Evolutionary conservation across 1,140 invertebrate genomes (phyloP).

Genomic region (Ceratina australensis): DNA sequence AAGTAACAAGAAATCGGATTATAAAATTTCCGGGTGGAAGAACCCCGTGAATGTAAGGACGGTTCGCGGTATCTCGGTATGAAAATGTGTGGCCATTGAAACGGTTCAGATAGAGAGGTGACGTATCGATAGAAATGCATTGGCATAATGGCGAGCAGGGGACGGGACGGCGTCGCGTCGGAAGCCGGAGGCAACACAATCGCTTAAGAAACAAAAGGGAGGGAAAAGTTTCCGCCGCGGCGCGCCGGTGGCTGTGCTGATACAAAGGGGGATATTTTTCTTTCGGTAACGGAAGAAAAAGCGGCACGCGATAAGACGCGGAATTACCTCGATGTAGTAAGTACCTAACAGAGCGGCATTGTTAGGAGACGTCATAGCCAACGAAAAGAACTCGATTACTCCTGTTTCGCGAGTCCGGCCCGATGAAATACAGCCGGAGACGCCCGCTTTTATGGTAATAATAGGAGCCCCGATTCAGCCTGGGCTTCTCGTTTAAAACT

Average conservation of each 20-base stretch:
- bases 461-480: background rate
- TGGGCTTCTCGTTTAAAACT: constrained; percentile 2
- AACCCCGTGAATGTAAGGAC: no score
- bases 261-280: constrained; percentile 45
- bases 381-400: constrained; percentile 48
- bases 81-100: no score
- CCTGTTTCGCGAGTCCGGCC: background rate
- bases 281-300: constrained; percentile 14
- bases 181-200: background rate
- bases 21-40: no score
- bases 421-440: constrained; percentile 31
- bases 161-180: no score
- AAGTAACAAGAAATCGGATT: no score
- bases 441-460: constrained; percentile 37
- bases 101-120: no score
- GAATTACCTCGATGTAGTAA: constrained; percentile 39
- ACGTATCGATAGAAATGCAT: no score
- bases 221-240: constrained; percentile 18
- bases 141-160: no score
- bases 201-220: constrained; percentile 46
- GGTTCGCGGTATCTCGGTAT: no score
- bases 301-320: constrained; percentile 40
- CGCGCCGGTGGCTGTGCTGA: background rate
- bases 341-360: constrained; percentile 8
- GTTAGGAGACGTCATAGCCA: constrained; percentile 25